Evolutionary conservation across 2,797 vertebrate genomes (phyloP).

Genomic region (Gambelia wislizenii): DNA sequence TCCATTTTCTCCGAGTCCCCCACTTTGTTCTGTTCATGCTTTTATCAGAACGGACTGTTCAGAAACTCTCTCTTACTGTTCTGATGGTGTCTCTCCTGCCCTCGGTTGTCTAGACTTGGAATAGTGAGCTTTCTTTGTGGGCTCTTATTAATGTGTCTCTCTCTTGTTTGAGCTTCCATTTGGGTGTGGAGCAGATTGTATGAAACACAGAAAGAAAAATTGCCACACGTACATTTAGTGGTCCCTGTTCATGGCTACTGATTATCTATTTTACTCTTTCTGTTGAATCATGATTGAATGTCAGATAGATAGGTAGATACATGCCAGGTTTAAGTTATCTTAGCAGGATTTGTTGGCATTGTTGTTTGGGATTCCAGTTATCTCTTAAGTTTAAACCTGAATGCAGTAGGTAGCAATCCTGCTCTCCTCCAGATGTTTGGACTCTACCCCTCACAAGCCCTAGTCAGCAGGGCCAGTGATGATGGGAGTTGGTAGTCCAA

Average conservation of each 20-base stretch:
- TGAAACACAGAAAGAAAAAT: background rate
- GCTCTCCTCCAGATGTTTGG: too few relatives aligned
- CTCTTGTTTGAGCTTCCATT: rapidly evolving
- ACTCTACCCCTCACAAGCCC: too few relatives aligned
- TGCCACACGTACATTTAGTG: background rate
- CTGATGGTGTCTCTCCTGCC: background rate
- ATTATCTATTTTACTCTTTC: background rate
- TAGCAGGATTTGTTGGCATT: background rate
- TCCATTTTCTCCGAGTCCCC: too few relatives aligned
- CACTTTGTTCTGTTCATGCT: too few relatives aligned
- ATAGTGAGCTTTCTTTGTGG: background rate
- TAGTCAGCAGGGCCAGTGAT: too few relatives aligned
- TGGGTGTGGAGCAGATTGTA: background rate
- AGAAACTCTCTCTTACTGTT: rapidly evolving
- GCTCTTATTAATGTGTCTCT: background rate
- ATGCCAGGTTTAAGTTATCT: background rate
- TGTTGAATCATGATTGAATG: background rate
- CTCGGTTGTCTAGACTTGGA: background rate
- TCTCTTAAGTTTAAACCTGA: too few relatives aligned
- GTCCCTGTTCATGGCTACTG: background rate
- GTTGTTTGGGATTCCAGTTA: too few relatives aligned
- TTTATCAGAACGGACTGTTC: background rate
- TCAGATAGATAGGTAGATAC: too few relatives aligned
- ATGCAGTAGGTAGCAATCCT: too few relatives aligned
- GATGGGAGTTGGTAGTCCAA: too few relatives aligned